These are phyloP conservation scores for Abrostola triplasia DNA, from an alignment of 2,888 invertebrate species.

Conservation along the genomic window DNA sequence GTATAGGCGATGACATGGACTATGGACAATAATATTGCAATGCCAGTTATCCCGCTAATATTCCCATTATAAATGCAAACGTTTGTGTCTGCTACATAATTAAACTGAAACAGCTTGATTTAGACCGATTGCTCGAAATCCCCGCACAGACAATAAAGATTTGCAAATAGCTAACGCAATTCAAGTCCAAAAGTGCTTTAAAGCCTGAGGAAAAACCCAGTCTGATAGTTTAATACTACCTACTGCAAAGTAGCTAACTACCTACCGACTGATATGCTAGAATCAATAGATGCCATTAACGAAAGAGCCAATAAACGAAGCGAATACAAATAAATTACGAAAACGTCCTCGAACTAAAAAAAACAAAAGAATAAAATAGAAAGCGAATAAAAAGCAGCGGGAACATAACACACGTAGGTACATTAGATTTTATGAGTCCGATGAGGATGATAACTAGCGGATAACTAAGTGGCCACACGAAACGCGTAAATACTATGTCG, in stretches of 20 bases:
- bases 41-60: background rate
- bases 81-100: slow-evolving; percentile 3
- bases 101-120: slow-evolving; percentile 3
- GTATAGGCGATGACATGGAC: background rate
- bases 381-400: slow-evolving; percentile 13
- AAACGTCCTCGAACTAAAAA: slow-evolving; percentile 1
- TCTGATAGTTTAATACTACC: no score
- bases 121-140: background rate
- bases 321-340: slow-evolving; percentile 10
- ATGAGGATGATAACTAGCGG: slow-evolving; percentile 26
- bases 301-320: slow-evolving; percentile 14
- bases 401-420: slow-evolving; percentile 10
- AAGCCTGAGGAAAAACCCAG: no score
- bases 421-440: slow-evolving; percentile 37
- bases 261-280: background rate
- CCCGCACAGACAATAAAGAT: background rate
- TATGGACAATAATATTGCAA: background rate
- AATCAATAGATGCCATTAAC: slow-evolving; percentile 27
- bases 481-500: slow-evolving; percentile 14
- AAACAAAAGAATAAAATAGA: slow-evolving; percentile 32
- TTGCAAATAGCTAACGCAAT: no score
- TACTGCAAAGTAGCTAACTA: no score
- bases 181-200: no score
- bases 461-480: slow-evolving; percentile 27
- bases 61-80: slow-evolving; percentile 4